These are phyloP conservation scores for Apotomis betuletana DNA, from an alignment of 2,888 invertebrate genomes.

Conservation along the genomic window DNA sequence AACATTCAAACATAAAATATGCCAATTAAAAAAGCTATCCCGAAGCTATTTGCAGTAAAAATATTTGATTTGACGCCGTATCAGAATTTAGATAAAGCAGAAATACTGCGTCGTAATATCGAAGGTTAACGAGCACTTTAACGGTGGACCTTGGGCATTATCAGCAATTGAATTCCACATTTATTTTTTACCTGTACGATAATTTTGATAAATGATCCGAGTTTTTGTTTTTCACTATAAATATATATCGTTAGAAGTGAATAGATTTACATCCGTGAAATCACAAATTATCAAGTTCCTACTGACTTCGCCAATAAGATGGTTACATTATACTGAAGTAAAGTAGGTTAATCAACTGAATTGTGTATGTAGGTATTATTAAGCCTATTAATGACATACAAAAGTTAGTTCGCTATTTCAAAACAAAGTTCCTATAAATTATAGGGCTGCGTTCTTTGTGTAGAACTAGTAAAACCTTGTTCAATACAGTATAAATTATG, in stretches of 20 bases:
- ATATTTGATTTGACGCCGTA: conserved; percentile 32
- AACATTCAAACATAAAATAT: not conserved
- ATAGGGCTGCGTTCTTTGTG: too few relatives aligned
- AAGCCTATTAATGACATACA: too few relatives aligned
- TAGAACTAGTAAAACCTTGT: too few relatives aligned
- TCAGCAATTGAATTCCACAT: conserved; percentile 15
- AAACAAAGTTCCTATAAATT: too few relatives aligned
- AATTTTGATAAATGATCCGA: not conserved
- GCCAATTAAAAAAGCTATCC: conserved; percentile 29
- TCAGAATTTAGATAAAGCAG: conserved; percentile 36
- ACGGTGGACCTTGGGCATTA: conserved; percentile 24
- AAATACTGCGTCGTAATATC: conserved; percentile 38
- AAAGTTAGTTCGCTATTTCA: too few relatives aligned
- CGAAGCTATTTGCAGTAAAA: conserved; percentile 33
- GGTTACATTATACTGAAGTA: too few relatives aligned
- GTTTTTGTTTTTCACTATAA: not conserved
- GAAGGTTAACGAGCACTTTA: conserved; percentile 30
- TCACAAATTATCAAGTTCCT: too few relatives aligned
- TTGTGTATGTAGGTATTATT: too few relatives aligned
- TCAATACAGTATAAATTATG: too few relatives aligned
- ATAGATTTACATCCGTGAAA: too few relatives aligned
- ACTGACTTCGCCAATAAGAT: too few relatives aligned
- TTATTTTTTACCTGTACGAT: conserved; percentile 8
- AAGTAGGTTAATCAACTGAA: too few relatives aligned
- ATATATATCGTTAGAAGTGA: not conserved